Conservation (phyloP, 2,797 vertebrate genomes). For the Spheniscus humboldti region DNA sequence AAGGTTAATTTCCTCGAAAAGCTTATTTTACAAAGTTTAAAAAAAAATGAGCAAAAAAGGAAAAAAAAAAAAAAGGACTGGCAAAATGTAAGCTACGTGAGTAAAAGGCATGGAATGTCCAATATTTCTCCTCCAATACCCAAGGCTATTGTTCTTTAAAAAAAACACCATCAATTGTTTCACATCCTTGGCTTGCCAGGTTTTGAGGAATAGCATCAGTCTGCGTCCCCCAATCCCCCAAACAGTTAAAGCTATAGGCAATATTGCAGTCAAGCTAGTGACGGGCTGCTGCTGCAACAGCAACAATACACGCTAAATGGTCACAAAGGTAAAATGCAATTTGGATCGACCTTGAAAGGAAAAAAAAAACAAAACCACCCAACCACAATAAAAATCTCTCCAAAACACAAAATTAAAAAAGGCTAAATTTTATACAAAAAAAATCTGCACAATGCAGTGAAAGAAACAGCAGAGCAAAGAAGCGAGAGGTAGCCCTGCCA, state of each 20-base stretch:
- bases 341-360: constrained; percentile 87
- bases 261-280: constrained; percentile 44
- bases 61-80: neutral
- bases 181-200: constrained; percentile 67
- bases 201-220: constrained; percentile 66
- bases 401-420: neutral
- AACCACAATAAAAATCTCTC: neutral
- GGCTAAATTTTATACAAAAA: neutral
- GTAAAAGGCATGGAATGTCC: constrained; percentile 69
- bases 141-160: constrained; percentile 67
- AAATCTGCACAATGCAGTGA: neutral
- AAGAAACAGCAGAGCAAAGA: constrained; percentile 10
- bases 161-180: constrained; percentile 59
- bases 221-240: constrained; percentile 18
- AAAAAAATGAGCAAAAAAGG: neutral
- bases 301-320: constrained; percentile 70
- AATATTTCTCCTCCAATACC: constrained; percentile 63
- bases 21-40: constrained; percentile 14
- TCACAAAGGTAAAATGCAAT: constrained; percentile 82
- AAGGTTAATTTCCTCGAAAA: constrained; percentile 32
- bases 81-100: constrained; percentile 64
- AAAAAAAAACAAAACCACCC: neutral
- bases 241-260: constrained; percentile 70
- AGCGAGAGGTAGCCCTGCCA: neutral
- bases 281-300: constrained; percentile 60